These are phyloP conservation scores for Natrix natrix DNA, from an alignment of 2,797 vertebrate species.

Conservation along the genomic window DNA sequence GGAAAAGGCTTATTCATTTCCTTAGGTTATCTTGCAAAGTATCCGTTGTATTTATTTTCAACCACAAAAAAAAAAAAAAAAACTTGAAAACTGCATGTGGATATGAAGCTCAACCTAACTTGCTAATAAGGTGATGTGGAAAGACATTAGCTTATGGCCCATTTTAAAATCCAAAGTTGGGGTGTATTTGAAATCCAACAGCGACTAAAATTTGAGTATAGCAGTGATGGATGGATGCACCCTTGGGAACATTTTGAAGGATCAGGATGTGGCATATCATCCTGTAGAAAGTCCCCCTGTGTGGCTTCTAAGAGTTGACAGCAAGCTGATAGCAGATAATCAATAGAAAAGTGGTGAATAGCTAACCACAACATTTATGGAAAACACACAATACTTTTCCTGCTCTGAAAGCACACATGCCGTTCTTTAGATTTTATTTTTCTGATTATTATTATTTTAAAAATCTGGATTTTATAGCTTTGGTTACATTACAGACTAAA, in stretches of 20 bases:
- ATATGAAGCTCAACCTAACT: not conserved
- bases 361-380: not conserved
- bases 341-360: not conserved
- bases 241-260: not conserved
- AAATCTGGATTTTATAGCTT: not conserved
- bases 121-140: rapidly evolving
- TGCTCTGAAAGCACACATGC: not conserved
- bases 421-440: not conserved
- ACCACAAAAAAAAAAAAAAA: not conserved
- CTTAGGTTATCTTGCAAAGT: constrained; percentile 26
- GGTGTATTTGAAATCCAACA: not conserved
- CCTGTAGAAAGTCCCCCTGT: not conserved
- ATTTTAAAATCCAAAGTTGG: not conserved
- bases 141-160: not conserved
- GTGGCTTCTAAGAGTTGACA: not conserved
- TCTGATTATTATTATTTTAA: not conserved
- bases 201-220: not conserved
- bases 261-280: not conserved
- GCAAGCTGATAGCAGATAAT: not conserved
- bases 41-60: constrained; percentile 35
- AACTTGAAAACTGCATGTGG: rapidly evolving
- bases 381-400: too few relatives aligned
- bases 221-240: not conserved
- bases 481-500: not conserved
- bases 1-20: constrained; percentile 29